A percentile compares a stretch with the other conserved stretches of the same genome.
Evolutionary conservation across 1,140 invertebrate species (phyloP).

Genomic region (Bicyclus anynana): DNA sequence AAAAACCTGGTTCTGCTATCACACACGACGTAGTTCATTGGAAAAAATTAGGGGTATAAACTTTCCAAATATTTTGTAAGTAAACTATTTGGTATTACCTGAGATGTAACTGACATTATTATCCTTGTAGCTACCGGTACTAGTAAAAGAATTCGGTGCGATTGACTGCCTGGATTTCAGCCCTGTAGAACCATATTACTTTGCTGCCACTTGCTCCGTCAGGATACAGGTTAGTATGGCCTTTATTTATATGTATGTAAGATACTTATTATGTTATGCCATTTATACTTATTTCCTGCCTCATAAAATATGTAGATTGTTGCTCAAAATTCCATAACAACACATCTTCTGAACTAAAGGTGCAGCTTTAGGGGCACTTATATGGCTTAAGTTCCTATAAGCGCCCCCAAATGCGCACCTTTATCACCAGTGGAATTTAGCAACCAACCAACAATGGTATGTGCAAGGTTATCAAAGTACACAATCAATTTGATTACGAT

Average conservation of each 20-base stretch:
- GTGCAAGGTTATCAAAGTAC: too few species aligned
- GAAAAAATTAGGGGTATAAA: constrained; percentile 88
- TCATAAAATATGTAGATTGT: too few species aligned
- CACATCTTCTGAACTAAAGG: too few species aligned
- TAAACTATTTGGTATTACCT: neutral
- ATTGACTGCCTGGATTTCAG: constrained; percentile 95
- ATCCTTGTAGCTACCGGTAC: constrained; percentile 85
- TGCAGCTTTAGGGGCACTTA: too few species aligned
- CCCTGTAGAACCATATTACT: constrained; percentile 90
- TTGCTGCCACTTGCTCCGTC: constrained; percentile 94
- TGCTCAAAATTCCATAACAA: too few species aligned
- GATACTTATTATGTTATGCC: neutral
- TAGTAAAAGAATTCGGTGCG: constrained; percentile 94
- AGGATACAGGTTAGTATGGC: constrained; percentile 83
- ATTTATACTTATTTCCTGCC: too few species aligned
- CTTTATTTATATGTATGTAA: neutral
- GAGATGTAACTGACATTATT: neutral
- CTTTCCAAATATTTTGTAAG: constrained; percentile 18
- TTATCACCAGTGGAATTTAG: too few species aligned
- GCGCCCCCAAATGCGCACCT: too few species aligned
- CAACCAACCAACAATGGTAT: too few species aligned
- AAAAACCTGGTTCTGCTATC: constrained; percentile 81
- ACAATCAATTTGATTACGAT: too few species aligned
- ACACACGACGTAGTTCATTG: constrained; percentile 90
- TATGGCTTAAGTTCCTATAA: too few species aligned